These are phyloP conservation scores for Lepidothrix coronata DNA, from an alignment of 2,113 vertebrate genomes.

Conservation along the genomic window DNA sequence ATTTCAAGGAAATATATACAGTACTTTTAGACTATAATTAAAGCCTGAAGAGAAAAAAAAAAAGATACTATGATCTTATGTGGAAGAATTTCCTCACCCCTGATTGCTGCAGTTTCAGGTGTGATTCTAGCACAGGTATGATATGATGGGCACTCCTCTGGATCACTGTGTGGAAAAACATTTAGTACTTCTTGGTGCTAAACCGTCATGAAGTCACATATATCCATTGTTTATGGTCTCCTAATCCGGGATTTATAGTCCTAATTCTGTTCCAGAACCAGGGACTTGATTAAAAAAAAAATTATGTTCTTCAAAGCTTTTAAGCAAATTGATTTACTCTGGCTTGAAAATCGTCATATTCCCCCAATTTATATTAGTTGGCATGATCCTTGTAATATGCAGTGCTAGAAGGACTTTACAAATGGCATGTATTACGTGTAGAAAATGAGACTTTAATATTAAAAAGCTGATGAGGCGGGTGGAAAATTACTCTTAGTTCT, in stretches of 20 bases:
- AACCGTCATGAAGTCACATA: background rate
- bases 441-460: background rate
- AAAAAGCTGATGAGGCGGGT: background rate
- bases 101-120: background rate
- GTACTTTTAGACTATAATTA: background rate
- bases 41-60: background rate
- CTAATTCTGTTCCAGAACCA: background rate
- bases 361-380: background rate
- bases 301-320: background rate
- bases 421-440: rapidly evolving
- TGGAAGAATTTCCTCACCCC: background rate
- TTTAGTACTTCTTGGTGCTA: background rate
- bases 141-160: background rate
- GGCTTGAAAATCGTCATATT: background rate
- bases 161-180: background rate
- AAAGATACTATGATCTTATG: background rate
- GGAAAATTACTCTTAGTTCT: background rate
- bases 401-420: background rate
- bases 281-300: background rate
- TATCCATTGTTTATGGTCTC: background rate
- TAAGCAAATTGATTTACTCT: slow-evolving; percentile 6
- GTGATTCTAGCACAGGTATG: background rate
- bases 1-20: background rate
- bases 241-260: slow-evolving; percentile 21
- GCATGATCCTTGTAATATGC: background rate